A percentile compares a stretch with the other conserved stretches of the same genome.
These are phyloP conservation scores for Drosophila birchii DNA, from an alignment of 2,888 invertebrate species.

Conservation along the genomic window DNA sequence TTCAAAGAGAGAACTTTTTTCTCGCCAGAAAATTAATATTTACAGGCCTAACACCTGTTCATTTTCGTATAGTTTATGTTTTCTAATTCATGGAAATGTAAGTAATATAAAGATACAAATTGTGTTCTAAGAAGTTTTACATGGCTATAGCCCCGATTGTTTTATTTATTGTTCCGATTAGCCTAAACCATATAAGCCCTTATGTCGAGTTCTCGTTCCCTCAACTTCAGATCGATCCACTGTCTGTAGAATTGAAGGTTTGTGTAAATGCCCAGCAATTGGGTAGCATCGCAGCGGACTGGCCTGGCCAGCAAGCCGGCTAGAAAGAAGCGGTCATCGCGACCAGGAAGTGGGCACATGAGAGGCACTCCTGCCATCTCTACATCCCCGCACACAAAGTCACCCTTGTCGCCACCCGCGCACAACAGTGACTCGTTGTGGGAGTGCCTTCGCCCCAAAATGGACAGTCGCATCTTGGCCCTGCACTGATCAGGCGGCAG, in stretches of 20 bases:
- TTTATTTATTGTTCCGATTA: background rate
- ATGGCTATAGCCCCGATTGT: background rate
- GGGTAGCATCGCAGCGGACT: constrained; percentile 56
- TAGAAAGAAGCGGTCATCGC: constrained; percentile 51
- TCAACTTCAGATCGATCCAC: constrained; percentile 63
- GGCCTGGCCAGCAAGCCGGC: constrained; percentile 61
- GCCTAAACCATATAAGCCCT: constrained; percentile 53
- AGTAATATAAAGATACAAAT: too few species aligned
- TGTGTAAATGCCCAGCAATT: constrained; percentile 61
- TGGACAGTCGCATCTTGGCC: constrained; percentile 54
- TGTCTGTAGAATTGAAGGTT: constrained; percentile 57
- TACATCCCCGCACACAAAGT: constrained; percentile 53
- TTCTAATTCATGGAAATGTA: background rate
- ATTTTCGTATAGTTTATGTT: background rate
- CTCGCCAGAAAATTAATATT: background rate
- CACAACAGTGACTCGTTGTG: constrained; percentile 60
- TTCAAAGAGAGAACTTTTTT: background rate
- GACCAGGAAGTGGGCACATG: constrained; percentile 58
- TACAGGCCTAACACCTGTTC: background rate
- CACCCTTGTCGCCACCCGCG: constrained; percentile 62
- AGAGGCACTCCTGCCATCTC: constrained; percentile 53
- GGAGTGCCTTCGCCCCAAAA: constrained; percentile 52
- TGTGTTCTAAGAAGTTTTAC: background rate
- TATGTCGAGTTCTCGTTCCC: constrained; percentile 62
- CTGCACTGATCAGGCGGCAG: constrained; percentile 64